phyloP scores from a whole-genome alignment of 2,797 vertebrate genomes.

The Buceros bicornis region DNA sequence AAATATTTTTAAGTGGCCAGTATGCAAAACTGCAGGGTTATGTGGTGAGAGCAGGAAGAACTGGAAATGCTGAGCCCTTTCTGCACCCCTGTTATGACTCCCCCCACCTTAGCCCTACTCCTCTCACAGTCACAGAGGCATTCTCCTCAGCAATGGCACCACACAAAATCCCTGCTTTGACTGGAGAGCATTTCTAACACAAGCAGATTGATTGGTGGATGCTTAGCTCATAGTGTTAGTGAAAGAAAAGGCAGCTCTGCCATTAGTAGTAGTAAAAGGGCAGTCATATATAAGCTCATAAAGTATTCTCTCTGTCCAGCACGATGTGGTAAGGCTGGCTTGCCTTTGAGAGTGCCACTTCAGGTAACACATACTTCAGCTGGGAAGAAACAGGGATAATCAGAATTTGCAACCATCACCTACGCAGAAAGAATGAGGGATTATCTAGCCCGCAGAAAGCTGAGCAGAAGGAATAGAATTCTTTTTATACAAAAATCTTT shows the following conservation, averaged over 20 bases:
- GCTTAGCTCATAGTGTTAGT: background rate
- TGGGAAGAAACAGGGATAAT: background rate
- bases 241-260: background rate
- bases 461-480: background rate
- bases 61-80: background rate
- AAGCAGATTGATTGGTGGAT: background rate
- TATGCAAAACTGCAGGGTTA: background rate
- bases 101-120: background rate
- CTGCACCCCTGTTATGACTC: background rate
- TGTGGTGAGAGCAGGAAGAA: background rate
- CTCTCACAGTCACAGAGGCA: background rate
- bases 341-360: background rate
- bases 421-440: background rate
- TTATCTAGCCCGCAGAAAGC: background rate
- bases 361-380: background rate
- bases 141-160: background rate
- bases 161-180: background rate
- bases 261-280: background rate
- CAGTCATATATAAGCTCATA: background rate
- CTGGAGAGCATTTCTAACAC: background rate
- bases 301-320: background rate
- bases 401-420: background rate
- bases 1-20: background rate
- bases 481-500: background rate
- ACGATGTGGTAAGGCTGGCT: background rate